Evolutionary conservation across 2,113 vertebrate genomes (phyloP).

Genomic region (Ondatra zibethicus): DNA sequence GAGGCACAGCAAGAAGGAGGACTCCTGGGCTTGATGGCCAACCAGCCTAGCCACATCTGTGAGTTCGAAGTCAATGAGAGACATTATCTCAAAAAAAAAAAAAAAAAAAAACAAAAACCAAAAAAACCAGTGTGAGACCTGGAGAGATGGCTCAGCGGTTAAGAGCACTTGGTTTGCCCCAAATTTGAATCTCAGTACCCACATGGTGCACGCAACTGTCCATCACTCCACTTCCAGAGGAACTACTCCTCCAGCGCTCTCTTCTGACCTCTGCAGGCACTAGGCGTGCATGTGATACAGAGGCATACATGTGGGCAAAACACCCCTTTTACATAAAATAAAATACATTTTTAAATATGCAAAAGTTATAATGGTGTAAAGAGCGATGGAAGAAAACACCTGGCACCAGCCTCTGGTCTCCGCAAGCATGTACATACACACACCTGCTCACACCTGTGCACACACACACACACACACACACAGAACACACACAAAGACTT

Average conservation of each 20-base stretch:
- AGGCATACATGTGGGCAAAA: background rate
- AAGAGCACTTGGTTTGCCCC: background rate
- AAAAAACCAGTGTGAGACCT: background rate
- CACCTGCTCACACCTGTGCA: background rate
- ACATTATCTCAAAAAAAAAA: background rate
- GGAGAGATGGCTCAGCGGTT: background rate
- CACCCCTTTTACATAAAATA: background rate
- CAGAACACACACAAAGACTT: background rate
- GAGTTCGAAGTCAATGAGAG: background rate
- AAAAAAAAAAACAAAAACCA: no score
- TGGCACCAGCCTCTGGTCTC: background rate
- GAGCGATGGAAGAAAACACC: background rate
- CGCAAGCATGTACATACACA: no score
- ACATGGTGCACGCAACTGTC: background rate
- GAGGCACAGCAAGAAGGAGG: no score
- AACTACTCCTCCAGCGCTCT: background rate
- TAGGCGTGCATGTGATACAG: background rate
- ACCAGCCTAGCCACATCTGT: background rate
- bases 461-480: background rate
- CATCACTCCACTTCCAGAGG: background rate
- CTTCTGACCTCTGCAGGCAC: no score
- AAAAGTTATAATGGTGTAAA: background rate
- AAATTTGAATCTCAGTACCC: no score
- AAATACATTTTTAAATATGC: background rate
- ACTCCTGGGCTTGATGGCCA: background rate